Evolutionary conservation across 1,140 invertebrate species (phyloP).

Genomic region (Zaprionus camerounensis): DNA sequence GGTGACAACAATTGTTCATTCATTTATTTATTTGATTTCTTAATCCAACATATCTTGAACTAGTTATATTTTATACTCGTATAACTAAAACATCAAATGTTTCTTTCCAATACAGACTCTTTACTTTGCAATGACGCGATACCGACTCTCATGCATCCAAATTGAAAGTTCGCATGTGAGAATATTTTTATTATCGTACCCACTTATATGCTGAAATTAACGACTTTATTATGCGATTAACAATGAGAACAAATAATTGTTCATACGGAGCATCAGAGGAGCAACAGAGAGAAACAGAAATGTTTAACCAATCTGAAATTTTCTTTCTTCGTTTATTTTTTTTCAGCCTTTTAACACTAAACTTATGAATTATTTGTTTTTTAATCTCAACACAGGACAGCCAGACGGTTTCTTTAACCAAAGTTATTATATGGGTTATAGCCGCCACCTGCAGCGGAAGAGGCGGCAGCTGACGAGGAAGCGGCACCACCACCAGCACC

Average conservation of each 20-base stretch:
- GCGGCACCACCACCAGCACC: constrained; percentile 7
- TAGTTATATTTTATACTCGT: too few relatives aligned
- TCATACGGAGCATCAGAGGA: neutral
- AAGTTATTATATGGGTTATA: too few relatives aligned
- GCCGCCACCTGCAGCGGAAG: neutral
- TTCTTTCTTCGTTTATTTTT: constrained; percentile 5
- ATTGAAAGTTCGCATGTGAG: constrained; percentile 13
- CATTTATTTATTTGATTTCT: too few relatives aligned
- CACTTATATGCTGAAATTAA: constrained; percentile 41
- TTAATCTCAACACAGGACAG: constrained; percentile 22
- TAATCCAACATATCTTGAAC: too few relatives aligned
- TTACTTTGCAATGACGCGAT: neutral
- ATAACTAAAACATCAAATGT: too few relatives aligned
- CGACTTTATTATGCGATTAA: constrained; percentile 16
- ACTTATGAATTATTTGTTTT: constrained; percentile 14
- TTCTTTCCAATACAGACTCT: too few relatives aligned
- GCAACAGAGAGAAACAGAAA: neutral
- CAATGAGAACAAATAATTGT: constrained; percentile 4
- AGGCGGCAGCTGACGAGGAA: constrained; percentile 1
- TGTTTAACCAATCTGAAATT: neutral
- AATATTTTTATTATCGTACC: constrained; percentile 37
- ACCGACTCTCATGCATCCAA: neutral
- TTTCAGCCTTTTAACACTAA: constrained; percentile 26
- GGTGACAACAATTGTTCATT: too few relatives aligned
- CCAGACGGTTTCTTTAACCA: constrained; percentile 29